Base-by-base conservation (phyloP, 2,113 vertebrate genomes). In the Zosterops hypoxanthus region DNA sequence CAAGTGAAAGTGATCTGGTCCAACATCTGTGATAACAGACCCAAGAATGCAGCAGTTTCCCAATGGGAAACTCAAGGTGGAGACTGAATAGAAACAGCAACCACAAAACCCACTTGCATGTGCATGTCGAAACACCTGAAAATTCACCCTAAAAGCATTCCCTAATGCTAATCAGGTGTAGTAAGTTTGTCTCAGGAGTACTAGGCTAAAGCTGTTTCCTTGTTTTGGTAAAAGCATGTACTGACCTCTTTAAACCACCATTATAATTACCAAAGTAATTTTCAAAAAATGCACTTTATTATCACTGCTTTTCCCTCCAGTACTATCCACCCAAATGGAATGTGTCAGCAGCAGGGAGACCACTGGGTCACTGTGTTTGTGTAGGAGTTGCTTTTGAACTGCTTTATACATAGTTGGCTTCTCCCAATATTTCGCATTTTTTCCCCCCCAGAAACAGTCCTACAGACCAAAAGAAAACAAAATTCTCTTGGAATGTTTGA, bases 21-120 rank as follows among this genome's bases (percentile, higher is more conserved):
- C 82, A 66, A 96, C 97, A 97, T 97, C 97, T 98, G 98, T 96
- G 96, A 90, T 39, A 96, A 97, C 96, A 97, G 69, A 80, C 47
- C 36, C 8, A 49, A 76, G 59, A 24, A 65, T 8, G 5, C 3
- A 8, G 79, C 12, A 87, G 80, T 44, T 96, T 94, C 91, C 29
- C 33, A 90, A 66, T 5, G 21, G 84, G 80, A 81, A 93, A 86
- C 36, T 79, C 78, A 36, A 28, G 14, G 76, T 41, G 61, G 92
- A 81, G 61, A 63, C 49, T 57, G 80, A 52, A 49, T 18, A 93
- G 73, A 83, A 91, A 88, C 21, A 92, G 75, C 33, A 64, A 55
- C 86, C 28, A 3, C 21, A 44, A 9, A 59, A 17, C 24, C 7
- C n/a, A 50, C 42, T 59, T 70, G 64, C 47, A 86, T 5, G 39